phyloP scores from a whole-genome alignment of 2,797 vertebrate species.

The Crenichthys baileyi region DNA sequence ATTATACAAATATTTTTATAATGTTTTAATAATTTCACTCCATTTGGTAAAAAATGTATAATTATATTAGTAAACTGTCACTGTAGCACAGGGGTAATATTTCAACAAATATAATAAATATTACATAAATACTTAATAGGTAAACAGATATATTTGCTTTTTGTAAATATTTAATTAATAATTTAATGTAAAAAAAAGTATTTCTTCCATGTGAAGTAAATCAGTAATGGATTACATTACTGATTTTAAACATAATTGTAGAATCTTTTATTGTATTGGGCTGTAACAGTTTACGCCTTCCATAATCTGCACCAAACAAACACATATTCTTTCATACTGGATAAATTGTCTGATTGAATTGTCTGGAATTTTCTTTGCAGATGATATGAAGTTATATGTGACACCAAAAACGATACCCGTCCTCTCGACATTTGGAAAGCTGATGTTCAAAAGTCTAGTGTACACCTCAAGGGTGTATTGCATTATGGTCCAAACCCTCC shows the following conservation, averaged over 20 bases:
- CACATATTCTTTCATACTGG: not conserved
- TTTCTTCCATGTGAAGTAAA: not conserved
- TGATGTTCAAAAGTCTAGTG: not conserved
- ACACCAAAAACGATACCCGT: not conserved
- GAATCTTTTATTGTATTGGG: not conserved
- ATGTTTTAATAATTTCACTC: not conserved
- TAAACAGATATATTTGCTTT: not conserved
- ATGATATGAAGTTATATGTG: not conserved
- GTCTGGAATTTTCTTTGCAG: conserved; percentile 16
- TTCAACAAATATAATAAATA: not conserved
- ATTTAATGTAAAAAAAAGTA: not conserved
- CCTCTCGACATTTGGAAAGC: not conserved
- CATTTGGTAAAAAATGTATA: not conserved
- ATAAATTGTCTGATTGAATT: not conserved
- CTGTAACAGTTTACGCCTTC: not conserved
- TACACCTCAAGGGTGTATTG: not conserved
- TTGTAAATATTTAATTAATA: not conserved
- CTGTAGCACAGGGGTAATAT: not conserved
- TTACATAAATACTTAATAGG: not conserved
- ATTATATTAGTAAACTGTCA: not conserved
- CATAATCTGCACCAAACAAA: not conserved
- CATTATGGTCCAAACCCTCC: not conserved
- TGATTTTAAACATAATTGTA: not conserved
- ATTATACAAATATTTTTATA: too few species aligned
- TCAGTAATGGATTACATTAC: not conserved